These are phyloP conservation scores for Geococcyx californianus DNA, from an alignment of 2,113 vertebrate species.

Conservation along the genomic window DNA sequence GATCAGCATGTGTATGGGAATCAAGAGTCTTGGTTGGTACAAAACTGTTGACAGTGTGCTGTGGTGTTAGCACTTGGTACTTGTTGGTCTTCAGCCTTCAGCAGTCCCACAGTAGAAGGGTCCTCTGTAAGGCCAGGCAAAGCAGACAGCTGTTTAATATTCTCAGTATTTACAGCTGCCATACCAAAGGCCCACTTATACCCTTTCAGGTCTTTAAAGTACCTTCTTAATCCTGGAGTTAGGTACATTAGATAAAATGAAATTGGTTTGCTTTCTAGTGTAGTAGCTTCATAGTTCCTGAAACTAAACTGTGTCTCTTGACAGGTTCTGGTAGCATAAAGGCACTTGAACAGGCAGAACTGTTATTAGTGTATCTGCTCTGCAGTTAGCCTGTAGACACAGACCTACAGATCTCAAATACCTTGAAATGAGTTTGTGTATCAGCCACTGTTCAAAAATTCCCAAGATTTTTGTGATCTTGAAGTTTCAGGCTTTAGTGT, in stretches of 20 bases:
- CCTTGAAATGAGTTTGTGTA: not conserved
- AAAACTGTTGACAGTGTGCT: too few relatives aligned
- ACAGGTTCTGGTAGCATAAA: not conserved
- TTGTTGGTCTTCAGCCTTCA: too few relatives aligned
- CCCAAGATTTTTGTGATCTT: not conserved
- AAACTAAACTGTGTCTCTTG: not conserved
- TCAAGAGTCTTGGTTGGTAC: too few relatives aligned
- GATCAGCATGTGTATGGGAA: too few relatives aligned
- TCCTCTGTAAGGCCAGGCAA: too few relatives aligned
- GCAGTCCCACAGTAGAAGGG: too few relatives aligned
- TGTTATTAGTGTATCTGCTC: not conserved
- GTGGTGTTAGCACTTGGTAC: too few relatives aligned
- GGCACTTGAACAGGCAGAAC: not conserved
- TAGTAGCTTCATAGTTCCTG: not conserved
- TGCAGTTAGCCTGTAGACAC: not conserved
- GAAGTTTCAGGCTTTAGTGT: not conserved
- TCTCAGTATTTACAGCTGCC: too few relatives aligned
- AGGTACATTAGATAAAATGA: not conserved
- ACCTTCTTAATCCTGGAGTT: not conserved
- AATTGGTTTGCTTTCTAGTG: not conserved
- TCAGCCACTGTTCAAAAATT: not conserved
- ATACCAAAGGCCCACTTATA: too few relatives aligned
- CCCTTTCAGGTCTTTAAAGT: too few relatives aligned
- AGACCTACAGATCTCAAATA: not conserved
- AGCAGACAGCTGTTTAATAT: too few relatives aligned